Percentiles rank a stretch among this genome's conserved stretches.
These are phyloP conservation scores for Turritopsis rubra DNA, from an alignment of 30 jellyfish, hydroid and myxozoan species.

Conservation along the genomic window DNA sequence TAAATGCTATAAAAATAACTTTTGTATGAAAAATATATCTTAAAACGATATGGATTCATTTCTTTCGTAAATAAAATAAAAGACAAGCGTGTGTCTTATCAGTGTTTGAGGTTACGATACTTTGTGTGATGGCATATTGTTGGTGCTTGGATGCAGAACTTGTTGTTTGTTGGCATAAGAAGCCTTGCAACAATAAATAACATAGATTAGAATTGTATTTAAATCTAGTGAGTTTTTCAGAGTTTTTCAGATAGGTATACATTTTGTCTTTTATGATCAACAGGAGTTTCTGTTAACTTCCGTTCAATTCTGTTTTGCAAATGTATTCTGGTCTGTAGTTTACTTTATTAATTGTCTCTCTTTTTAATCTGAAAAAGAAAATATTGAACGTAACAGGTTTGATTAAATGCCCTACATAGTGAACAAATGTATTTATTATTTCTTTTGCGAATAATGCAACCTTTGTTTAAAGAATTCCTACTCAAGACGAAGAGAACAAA, in stretches of 20 bases:
- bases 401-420: no score
- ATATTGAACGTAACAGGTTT: neutral
- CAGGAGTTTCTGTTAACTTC: neutral
- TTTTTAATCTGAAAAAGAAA: neutral
- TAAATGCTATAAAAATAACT: neutral
- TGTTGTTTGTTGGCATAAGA: no score
- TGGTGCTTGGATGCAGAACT: no score
- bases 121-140: no score
- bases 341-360: neutral
- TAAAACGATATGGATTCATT: neutral
- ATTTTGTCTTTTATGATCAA: no score
- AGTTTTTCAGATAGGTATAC: neutral
- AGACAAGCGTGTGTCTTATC: neutral
- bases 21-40: neutral
- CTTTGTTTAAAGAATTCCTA: neutral
- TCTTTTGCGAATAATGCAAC: neutral
- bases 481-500: neutral
- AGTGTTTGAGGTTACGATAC: neutral
- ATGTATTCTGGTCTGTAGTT: slow-evolving; percentile 3
- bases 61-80: no score
- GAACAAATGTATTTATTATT: neutral
- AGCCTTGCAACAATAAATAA: neutral
- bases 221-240: neutral
- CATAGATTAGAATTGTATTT: neutral
- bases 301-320: neutral